Conservation (phyloP, 1,140 invertebrate species). For the Eueides isabella region DNA sequence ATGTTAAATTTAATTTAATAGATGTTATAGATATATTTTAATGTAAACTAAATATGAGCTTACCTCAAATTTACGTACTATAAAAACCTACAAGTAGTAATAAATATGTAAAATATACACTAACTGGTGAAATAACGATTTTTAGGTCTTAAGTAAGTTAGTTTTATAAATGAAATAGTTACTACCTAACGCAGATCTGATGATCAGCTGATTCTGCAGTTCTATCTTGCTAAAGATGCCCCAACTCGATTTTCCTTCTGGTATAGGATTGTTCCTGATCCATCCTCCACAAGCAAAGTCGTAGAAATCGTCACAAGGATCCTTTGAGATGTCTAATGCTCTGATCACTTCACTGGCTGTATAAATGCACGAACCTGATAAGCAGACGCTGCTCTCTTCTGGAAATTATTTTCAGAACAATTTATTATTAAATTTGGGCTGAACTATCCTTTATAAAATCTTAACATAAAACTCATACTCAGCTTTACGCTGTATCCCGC, state of each 20-base stretch:
- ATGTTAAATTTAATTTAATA: not conserved
- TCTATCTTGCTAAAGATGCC: slow-evolving; percentile 97
- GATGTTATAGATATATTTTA: not conserved
- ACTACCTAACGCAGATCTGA: slow-evolving; percentile 93
- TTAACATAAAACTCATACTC: too few species aligned
- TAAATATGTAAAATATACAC: too few species aligned
- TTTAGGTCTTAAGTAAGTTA: too few species aligned
- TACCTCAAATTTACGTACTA: too few species aligned
- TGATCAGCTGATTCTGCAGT: slow-evolving; percentile 95
- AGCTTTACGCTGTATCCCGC: too few species aligned
- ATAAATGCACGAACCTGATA: slow-evolving; percentile 92
- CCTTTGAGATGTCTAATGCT: slow-evolving; percentile 89
- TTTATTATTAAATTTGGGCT: too few species aligned
- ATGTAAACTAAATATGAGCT: too few species aligned
- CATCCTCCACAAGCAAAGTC: slow-evolving; percentile 96
- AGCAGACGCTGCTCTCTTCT: slow-evolving; percentile 82
- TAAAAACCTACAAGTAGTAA: too few species aligned
- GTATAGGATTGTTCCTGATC: slow-evolving; percentile 95
- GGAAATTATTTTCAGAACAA: slow-evolving; percentile 35
- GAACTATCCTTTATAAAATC: too few species aligned
- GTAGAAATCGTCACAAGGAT: slow-evolving; percentile 98
- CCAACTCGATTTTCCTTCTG: slow-evolving; percentile 96
- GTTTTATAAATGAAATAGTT: too few species aligned
- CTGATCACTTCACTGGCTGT: slow-evolving; percentile 93
- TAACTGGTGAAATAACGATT: too few species aligned